Evolutionary conservation across 2,888 invertebrate genomes (phyloP), one percentile per base, ranked within the genome.

Genomic region (Sarcophaga subvicina): DNA sequence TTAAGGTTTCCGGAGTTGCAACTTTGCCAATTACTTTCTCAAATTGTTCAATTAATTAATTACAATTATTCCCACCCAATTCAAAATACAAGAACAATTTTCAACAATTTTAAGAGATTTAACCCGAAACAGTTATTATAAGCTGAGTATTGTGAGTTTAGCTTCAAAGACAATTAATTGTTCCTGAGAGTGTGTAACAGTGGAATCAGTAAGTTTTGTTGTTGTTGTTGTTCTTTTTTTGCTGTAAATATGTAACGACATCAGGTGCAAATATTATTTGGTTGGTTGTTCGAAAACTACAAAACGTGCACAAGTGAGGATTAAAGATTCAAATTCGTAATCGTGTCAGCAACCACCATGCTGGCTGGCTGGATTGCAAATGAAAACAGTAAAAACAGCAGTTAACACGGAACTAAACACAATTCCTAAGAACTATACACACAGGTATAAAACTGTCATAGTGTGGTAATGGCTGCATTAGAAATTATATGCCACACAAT

Each of bases 261-360:
- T 79, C 78, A 82, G 81, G 81, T 85, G 85, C 78, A 75, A 85
- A 85, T 82, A 66, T 64, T 20, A 75, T 79, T 85, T 70, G 47
- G 75, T 60, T 82, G 85, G 85, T 79, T 78, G 49, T 73, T 60
- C 85, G 64, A 59, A 80, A 80, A 77, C 77, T 70, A 80, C 72
- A 77, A 80, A 83, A 80, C 77, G 86, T 86, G 83, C 75, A 79
- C 82, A 86, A 83, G 83, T 77, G 83, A 45, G 70, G 60, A 83
- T 83, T 86, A 59, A 59, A 75, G 14, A 86, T 80, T 71, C 37
- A 71, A 80, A 80, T 77, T 49, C 54, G 66, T 67, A 67, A 70
- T 60, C 14, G 72, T 86, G 80, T 66, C 77, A 70, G 37, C 37
- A 37, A 37, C 37, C 37, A 37, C 47, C 47, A 73, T 69, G 73